Base-by-base conservation (phyloP, 2,797 vertebrate genomes). In the Pampus argenteus region DNA sequence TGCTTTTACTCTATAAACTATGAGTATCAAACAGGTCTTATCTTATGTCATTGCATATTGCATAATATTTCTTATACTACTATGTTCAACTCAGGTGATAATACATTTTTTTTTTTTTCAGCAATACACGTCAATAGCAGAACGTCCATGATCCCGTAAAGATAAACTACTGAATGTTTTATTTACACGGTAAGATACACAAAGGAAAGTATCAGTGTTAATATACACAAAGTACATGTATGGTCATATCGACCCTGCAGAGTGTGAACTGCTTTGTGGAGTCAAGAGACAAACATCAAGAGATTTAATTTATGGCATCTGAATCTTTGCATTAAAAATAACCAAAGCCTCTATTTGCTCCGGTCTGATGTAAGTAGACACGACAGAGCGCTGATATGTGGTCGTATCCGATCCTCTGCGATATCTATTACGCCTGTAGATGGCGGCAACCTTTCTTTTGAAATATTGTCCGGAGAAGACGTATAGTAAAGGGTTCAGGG, bases 381-480 rank as follows among this genome's bases (percentile, higher is more conserved):
- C 80, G 5, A 88, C 73, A 2, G 92, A 93, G 8, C 86, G 88
- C 18, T 93, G 93, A 29, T 84, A 68, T 11, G 71, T 73, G 0
- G 84, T 93, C 76, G 81, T 84, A 9, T 93, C 82, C 26, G 91
- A 94, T 38, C 82, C 89, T 74, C 86, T 88, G 9, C 84, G 90
- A n/a, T 58, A 56, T 51, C 75, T 84, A 1, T 56, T 86, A 56
- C 75, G 84, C 69, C 88, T 86, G 80, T 88, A 97, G 82, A 98
- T 94, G 84, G 95, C 93, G 0, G 51, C 76, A 6, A 95, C 93
- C 79, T 98, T 99, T 91, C 90, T 96, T 72, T 91, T 94, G 88
- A 99, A 99, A 77, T 95, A 95, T 81, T 95, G 96, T 13, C 98
- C 97, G 0, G 96, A 95, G n/a, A 97, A 94, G 26, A 98, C 95